Percentiles rank a stretch among this genome's conserved stretches.
These are phyloP conservation scores for Coranthus polyacanthus DNA, from an alignment of 2,797 vertebrate species.

Conservation along the genomic window DNA sequence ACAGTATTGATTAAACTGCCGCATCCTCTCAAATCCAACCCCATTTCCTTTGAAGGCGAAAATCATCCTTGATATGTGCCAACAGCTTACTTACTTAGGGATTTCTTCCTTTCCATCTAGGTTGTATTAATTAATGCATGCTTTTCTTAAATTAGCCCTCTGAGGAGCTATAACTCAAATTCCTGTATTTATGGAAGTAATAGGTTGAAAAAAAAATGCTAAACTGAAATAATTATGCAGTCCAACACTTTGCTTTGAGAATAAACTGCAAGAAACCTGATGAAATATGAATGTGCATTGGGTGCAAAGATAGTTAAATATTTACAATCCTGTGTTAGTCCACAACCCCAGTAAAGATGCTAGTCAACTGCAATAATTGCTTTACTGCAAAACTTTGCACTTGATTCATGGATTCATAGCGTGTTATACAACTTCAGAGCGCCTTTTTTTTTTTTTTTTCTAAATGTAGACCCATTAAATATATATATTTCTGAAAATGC, in stretches of 20 bases:
- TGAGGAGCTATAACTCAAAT: conserved; percentile 87
- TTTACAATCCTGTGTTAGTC: conserved; percentile 87
- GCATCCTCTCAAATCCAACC: conserved; percentile 83
- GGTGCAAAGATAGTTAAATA: conserved; percentile 89
- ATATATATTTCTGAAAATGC: conserved; percentile 48
- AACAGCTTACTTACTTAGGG: conserved; percentile 82
- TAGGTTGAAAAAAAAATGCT: conserved; percentile 85
- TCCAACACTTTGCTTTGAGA: conserved; percentile 88
- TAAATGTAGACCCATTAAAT: conserved; percentile 43
- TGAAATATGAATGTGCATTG: conserved; percentile 90
- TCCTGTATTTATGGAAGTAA: conserved; percentile 91
- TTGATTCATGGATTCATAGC: conserved; percentile 70
- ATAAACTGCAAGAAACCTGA: conserved; percentile 86
- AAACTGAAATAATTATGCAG: conserved; percentile 92
- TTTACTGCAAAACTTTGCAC: conserved; percentile 80
- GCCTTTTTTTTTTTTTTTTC: conserved; percentile 21
- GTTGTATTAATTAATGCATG: conserved; percentile 87
- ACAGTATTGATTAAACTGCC: conserved; percentile 78
- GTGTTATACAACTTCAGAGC: conserved; percentile 62
- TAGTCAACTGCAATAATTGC: conserved; percentile 87
- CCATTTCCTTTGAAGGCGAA: conserved; percentile 84
- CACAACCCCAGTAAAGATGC: conserved; percentile 86
- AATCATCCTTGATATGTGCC: conserved; percentile 83
- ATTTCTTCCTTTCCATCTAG: conserved; percentile 86
- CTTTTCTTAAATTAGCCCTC: conserved; percentile 89